Conservation (phyloP, 2,113 vertebrate species). For the Brachyistius frenatus region DNA sequence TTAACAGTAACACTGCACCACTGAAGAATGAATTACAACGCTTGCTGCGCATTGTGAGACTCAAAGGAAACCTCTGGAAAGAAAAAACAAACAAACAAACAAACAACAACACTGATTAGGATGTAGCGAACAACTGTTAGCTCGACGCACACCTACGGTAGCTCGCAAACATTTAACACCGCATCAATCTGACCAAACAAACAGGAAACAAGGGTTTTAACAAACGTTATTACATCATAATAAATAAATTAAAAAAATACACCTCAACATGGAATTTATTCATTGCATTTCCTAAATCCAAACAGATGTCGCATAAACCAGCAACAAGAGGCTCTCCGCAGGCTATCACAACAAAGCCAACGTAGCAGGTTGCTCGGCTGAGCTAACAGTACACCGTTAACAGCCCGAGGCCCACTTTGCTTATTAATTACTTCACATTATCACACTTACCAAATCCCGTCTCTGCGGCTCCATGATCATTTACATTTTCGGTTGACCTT, state of each 20-base stretch:
- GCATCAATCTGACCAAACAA: neutral
- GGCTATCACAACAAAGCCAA: slow-evolving; percentile 73
- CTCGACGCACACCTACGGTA: neutral
- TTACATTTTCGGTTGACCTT: slow-evolving; percentile 70
- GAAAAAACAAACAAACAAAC: neutral
- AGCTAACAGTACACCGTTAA: slow-evolving; percentile 24
- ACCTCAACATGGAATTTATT: fast-evolving
- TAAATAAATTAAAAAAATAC: neutral
- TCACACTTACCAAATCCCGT: slow-evolving; percentile 76
- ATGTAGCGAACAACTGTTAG: slow-evolving; percentile 40
- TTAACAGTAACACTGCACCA: neutral
- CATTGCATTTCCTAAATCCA: fast-evolving
- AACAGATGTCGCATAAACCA: neutral
- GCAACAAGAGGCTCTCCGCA: slow-evolving; percentile 21
- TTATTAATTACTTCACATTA: neutral
- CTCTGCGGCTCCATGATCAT: slow-evolving; percentile 64
- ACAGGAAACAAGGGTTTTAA: neutral
- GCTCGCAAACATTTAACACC: neutral
- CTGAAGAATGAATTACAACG: neutral
- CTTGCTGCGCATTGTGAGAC: neutral
- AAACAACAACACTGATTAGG: neutral
- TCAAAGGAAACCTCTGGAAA: neutral
- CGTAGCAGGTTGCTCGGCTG: slow-evolving; percentile 24
- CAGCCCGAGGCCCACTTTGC: slow-evolving; percentile 8
- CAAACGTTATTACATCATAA: neutral